Conservation (phyloP, 2,797 vertebrate species). For the Eulemur rubriventer region DNA sequence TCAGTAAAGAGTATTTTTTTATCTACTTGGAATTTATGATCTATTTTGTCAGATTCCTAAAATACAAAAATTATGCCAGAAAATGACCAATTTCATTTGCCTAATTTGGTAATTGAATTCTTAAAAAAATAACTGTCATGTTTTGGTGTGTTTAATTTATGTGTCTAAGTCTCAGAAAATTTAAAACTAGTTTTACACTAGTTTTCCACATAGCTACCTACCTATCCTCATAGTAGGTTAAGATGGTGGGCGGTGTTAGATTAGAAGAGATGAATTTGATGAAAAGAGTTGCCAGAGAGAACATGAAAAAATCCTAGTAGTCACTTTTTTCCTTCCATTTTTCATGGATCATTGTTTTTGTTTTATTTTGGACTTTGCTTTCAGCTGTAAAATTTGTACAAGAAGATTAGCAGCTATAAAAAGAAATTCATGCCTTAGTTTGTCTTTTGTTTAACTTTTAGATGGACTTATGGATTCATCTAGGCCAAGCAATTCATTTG, state of each 20-base stretch:
- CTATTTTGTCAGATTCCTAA: slow-evolving; percentile 33
- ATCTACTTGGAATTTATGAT: slow-evolving; percentile 22
- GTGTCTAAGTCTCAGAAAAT: slow-evolving; percentile 3
- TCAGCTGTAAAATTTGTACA: slow-evolving; percentile 32
- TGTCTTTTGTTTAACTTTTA: slow-evolving; percentile 84
- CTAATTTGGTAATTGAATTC: slow-evolving; percentile 16
- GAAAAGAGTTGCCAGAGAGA: neutral
- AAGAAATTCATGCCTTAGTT: slow-evolving; percentile 45
- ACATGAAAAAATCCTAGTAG: slow-evolving; percentile 22
- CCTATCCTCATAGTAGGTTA: neutral
- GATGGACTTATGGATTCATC: slow-evolving; percentile 91
- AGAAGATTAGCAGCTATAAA: slow-evolving; percentile 40
- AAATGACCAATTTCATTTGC: slow-evolving; percentile 39
- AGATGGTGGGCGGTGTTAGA: neutral
- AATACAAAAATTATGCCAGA: slow-evolving; percentile 25
- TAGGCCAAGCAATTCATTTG: slow-evolving; percentile 90
- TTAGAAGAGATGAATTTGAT: neutral
- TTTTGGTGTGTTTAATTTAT: neutral
- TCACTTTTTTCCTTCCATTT: slow-evolving; percentile 9
- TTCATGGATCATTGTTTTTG: slow-evolving; percentile 27
- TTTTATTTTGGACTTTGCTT: slow-evolving; percentile 50
- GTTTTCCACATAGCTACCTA: slow-evolving; percentile 5
- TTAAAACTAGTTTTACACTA: neutral
- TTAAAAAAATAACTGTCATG: slow-evolving; percentile 46
- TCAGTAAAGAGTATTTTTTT: neutral